Evolutionary conservation across 2,113 vertebrate genomes (phyloP), one percentile per base, ranked within the genome.

Genomic region (Indri indri): DNA sequence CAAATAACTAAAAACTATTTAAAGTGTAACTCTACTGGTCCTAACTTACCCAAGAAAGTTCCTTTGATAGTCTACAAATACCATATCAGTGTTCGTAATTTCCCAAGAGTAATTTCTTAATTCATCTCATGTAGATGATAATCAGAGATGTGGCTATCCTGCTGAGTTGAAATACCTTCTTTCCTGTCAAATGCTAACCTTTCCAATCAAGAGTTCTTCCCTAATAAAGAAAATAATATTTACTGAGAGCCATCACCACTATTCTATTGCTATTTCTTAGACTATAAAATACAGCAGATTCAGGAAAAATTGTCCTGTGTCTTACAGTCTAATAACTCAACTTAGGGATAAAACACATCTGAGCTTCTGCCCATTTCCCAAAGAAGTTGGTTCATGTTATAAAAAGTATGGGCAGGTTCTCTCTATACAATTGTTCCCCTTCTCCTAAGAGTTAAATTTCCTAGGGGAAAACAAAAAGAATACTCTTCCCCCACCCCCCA

Each of bases 161-260:
- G 97, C 90, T 93, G 82, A 97, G 45, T 73, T 95, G 93, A 97
- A 97, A 98, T 94, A 93, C 25, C 95, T 94, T 98, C 97, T 97
- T n/a, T 98, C 96, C 96, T 97, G 95, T 94, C 96, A 82, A 90
- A 95, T 88, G 96, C 94, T 97, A 97, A 98, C 96, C 97, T 98
- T 97, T 95, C 84, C 96, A 98, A 98, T 88, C 93, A 98, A 98
- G 96, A 76, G 97, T 97, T 96, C 90, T 63, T 84, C 94, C 98
- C 89, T 0, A 2, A 98, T 97, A 98, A 96, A 97, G 20, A 95
- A 98, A 97, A 94, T 93, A 52, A 95, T 32, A 76, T 77, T 54
- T 22, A 37, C 25, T 88, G 20, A 77, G 6, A 94, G 65, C n/a
- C 52, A 88, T 63, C 17, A 80, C 25, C 16, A 63, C 66, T 84